Percentiles rank a stretch among this genome's conserved stretches.
These are phyloP conservation scores for Hermodice carunculata DNA, from an alignment of 2,888 invertebrate species.

Conservation along the genomic window DNA sequence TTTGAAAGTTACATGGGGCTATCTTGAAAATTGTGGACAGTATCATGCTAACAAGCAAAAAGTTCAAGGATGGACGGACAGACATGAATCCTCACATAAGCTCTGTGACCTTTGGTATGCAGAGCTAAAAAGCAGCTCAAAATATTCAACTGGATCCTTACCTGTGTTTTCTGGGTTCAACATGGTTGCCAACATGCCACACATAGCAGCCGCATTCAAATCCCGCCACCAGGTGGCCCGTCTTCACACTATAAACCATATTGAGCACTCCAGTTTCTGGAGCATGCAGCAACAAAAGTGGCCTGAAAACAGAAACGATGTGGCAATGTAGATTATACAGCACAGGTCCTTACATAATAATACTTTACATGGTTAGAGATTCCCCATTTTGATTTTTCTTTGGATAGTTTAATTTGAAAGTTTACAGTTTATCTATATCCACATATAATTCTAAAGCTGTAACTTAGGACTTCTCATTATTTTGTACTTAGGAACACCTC, in stretches of 20 bases:
- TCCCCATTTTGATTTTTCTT: too few relatives aligned
- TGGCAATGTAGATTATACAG: background rate
- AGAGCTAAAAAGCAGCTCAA: background rate
- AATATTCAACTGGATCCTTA: background rate
- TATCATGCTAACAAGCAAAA: too few relatives aligned
- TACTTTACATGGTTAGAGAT: too few relatives aligned
- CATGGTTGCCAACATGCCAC: constrained; percentile 47
- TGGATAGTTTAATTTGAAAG: too few relatives aligned
- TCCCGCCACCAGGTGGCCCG: constrained; percentile 51
- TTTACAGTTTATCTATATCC: too few relatives aligned
- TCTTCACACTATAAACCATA: constrained; percentile 41
- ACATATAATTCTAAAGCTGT: too few relatives aligned
- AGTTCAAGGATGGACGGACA: too few relatives aligned
- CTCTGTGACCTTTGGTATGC: background rate
- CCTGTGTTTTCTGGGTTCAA: background rate
- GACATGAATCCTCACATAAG: too few relatives aligned
- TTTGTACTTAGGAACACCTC: too few relatives aligned
- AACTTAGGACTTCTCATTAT: too few relatives aligned
- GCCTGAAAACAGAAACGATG: constrained; percentile 36
- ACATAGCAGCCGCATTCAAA: constrained; percentile 59
- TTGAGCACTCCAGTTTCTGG: constrained; percentile 53
- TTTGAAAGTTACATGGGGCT: too few relatives aligned
- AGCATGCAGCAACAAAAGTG: constrained; percentile 44
- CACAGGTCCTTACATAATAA: background rate
- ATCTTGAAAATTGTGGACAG: too few relatives aligned